Percentiles rank a stretch among this genome's conserved stretches.
phyloP scores from a whole-genome alignment of 2,888 invertebrate species.

The Steromphala cineraria region DNA sequence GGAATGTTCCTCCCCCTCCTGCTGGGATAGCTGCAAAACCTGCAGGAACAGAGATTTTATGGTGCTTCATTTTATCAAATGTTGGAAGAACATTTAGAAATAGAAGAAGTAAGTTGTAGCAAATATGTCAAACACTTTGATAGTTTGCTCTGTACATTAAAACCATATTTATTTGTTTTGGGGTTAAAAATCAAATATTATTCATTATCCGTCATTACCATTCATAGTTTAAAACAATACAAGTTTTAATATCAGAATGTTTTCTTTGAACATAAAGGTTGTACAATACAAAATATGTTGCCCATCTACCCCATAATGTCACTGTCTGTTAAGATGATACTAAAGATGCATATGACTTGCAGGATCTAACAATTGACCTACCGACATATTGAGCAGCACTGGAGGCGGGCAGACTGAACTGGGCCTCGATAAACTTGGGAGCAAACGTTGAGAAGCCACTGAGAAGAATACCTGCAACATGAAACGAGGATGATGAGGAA shows the following conservation, averaged over 20 bases:
- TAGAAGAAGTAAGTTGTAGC: background rate
- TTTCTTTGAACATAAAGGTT: too few relatives aligned
- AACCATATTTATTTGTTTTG: too few relatives aligned
- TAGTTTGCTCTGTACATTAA: too few relatives aligned
- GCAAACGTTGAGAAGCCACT: constrained; percentile 73
- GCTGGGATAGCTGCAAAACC: constrained; percentile 89
- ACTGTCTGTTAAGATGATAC: background rate
- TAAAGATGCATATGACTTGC: background rate
- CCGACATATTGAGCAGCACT: constrained; percentile 75
- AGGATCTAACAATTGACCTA: constrained; percentile 74
- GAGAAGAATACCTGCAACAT: constrained; percentile 64
- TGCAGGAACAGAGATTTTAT: constrained; percentile 60
- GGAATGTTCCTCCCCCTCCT: constrained; percentile 89
- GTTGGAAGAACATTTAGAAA: background rate
- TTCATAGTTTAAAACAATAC: too few relatives aligned
- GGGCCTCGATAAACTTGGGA: constrained; percentile 73
- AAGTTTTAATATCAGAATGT: too few relatives aligned
- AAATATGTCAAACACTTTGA: background rate
- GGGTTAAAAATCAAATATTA: too few relatives aligned
- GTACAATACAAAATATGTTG: too few relatives aligned
- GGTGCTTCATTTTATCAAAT: background rate
- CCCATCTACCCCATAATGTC: too few relatives aligned
- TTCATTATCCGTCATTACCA: too few relatives aligned
- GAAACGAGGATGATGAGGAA: too few relatives aligned
- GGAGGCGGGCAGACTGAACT: constrained; percentile 68